Conservation (phyloP, 2,888 invertebrate species). For the Euzophera pinguis region DNA sequence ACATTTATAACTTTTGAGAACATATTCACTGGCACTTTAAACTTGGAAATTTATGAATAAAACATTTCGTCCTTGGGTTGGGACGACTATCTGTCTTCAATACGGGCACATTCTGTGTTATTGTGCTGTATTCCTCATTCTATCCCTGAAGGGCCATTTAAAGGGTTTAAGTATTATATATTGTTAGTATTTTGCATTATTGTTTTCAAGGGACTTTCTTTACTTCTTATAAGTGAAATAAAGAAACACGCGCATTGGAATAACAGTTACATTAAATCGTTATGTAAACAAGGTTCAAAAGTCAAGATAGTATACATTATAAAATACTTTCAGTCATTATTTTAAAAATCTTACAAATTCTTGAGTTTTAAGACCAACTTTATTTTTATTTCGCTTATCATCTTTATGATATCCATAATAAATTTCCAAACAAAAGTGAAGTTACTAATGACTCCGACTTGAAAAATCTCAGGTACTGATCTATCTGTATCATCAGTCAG, state of each 20-base stretch:
- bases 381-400: no score
- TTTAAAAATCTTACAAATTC: no score
- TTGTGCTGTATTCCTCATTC: conserved; percentile 26
- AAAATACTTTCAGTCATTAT: no score
- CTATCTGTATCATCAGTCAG: neutral
- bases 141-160: conserved; percentile 32
- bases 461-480: neutral
- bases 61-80: conserved; percentile 34
- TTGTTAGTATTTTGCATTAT: conserved; percentile 35
- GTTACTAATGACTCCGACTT: no score
- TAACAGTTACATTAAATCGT: neutral
- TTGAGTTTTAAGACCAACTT: no score
- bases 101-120: conserved; percentile 29
- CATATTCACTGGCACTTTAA: conserved; percentile 32
- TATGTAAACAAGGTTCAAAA: no score
- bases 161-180: conserved; percentile 29
- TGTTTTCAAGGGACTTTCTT: conserved; percentile 29
- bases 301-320: no score
- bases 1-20: conserved; percentile 46
- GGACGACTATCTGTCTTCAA: conserved; percentile 39
- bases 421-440: no score
- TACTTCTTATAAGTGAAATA: neutral
- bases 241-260: neutral
- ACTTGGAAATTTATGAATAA: conserved; percentile 39
- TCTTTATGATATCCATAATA: no score